Evolutionary conservation across 2,888 invertebrate species (phyloP).

Genomic region (Ypsolopha sequella): DNA sequence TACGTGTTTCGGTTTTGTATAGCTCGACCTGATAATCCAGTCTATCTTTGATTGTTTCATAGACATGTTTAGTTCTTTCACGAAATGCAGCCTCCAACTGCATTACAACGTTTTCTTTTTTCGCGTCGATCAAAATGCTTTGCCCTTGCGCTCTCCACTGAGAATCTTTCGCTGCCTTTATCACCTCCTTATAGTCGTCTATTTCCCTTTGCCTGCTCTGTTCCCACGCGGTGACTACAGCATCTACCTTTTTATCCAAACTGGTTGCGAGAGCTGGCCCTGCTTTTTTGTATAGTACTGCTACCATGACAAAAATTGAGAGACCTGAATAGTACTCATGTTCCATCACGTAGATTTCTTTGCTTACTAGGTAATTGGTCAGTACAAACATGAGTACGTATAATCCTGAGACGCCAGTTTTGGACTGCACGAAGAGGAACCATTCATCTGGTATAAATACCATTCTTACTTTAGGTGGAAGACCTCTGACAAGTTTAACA

Average conservation of each 20-base stretch:
- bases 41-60: constrained; percentile 75
- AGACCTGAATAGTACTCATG: constrained; percentile 89
- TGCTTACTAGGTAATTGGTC: constrained; percentile 86
- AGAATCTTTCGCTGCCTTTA: constrained; percentile 74
- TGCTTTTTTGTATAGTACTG: constrained; percentile 72
- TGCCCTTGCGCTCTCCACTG: constrained; percentile 85
- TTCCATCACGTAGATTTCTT: constrained; percentile 93
- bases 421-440: constrained; percentile 90
- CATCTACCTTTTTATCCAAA: constrained; percentile 79
- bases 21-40: constrained; percentile 92
- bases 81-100: constrained; percentile 95
- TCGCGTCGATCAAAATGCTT: constrained; percentile 81
- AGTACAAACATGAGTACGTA: constrained; percentile 86
- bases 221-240: constrained; percentile 60
- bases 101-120: constrained; percentile 90
- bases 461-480: constrained; percentile 68
- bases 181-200: constrained; percentile 45
- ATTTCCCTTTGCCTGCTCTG: constrained; percentile 64
- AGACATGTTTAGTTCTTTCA: constrained; percentile 66
- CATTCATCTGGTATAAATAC: constrained; percentile 62
- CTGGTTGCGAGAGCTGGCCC: constrained; percentile 73
- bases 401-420: constrained; percentile 90
- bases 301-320: constrained; percentile 74
- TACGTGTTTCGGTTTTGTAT: constrained; percentile 79
- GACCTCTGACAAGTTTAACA: constrained; percentile 28